Evolutionary conservation across 2,888 invertebrate species (phyloP), one percentile per base, ranked within the genome.

Genomic region (Hypena proboscidalis): DNA sequence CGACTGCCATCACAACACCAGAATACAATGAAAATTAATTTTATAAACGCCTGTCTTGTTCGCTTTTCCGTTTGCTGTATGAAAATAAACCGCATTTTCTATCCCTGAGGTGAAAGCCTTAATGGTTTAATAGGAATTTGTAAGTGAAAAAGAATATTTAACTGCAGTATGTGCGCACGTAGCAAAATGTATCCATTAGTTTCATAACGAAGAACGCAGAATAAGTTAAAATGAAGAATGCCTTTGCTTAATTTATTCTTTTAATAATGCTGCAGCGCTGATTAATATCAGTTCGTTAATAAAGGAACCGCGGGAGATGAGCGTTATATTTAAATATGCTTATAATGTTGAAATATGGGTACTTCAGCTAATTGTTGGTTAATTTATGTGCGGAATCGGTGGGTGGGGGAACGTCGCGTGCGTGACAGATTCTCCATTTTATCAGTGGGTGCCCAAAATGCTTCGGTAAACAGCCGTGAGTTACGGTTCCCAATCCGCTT

Each of bases 21-120:
- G 69, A 67, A 70, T 58, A 74, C 69, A 77, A 67, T 68, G 71
- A 73, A 77, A 77, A 75, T 81, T 79, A 80, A 80, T 84, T 85
- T 82, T 77, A 75, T 71, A 75, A 77, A 69, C 72, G 69, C 69
- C 63, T 58, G 58, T 67, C 64, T 55, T 57, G 68, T 66, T 71
- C 57, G 57, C 64, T 63, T 74, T 66, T 62, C 66, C 71, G 75
- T 77, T 81, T 77, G 75, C 79, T 68, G 66, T 70, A 35, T 65
- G 70, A 77, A 78, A 77, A 81, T 77, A 79, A 79, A 78, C 71
- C 50, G 60, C 72, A 76, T 78, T 73, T 60, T 34, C 62, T 54
- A 63, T 63, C 53, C 56, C 52, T 36, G 42, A 58, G 62, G 49
- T 69, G 58, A 55, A 59, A 66, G 59, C 71, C 59, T 65, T 72